Base-by-base conservation (phyloP, 2,888 invertebrate species). In the Drosophila infuscata region DNA sequence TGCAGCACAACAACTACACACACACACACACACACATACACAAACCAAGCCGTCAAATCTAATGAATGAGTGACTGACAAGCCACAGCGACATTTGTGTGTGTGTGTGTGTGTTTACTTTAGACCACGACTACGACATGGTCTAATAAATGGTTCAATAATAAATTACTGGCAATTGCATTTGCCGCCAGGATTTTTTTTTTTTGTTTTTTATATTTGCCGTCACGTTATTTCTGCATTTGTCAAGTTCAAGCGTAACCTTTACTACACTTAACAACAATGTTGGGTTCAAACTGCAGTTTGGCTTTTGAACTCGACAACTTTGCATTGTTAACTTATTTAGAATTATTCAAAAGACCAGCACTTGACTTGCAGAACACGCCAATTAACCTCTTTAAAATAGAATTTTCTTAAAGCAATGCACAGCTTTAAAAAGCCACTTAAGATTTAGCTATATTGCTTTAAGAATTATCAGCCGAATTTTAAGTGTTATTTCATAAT, bases 181-280 rank as follows among this genome's bases (percentile, higher is more conserved):
- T 63, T 65, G 80, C 70, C 70, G 67, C 63, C 74, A 86, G 82
- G 75, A 78, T 79, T 71, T 57, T 59, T 77, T 20, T 36, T n/a
- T 51, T 32, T 32, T 0, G 12, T 15, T 29, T 38, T 15, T 36
- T 66, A 74, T 69, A 67, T 79, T 83, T 85, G 74, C 64, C 87
- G 76, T 90, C 89, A 88, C 87, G 87, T 86, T 90, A 86, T 86
- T 87, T 87, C 54, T 75, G 84, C 90, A 87, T 87, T 90, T 87
- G 90, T 87, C 87, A 87, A 87, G 90, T 87, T 87, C 87, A 90
- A 90, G 90, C 81, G 78, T 81, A 80, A 74, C 80, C 65, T 36
- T 60, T 70, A 12, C 66, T 67, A 72, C 89, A 88, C 83, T 72
- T 43, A 25, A 30, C 87, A 74, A 65, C 83, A 69, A 48, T 25